phyloP scores from a whole-genome alignment of 2,113 vertebrate species.

The Sakesphorus luctuosus region DNA sequence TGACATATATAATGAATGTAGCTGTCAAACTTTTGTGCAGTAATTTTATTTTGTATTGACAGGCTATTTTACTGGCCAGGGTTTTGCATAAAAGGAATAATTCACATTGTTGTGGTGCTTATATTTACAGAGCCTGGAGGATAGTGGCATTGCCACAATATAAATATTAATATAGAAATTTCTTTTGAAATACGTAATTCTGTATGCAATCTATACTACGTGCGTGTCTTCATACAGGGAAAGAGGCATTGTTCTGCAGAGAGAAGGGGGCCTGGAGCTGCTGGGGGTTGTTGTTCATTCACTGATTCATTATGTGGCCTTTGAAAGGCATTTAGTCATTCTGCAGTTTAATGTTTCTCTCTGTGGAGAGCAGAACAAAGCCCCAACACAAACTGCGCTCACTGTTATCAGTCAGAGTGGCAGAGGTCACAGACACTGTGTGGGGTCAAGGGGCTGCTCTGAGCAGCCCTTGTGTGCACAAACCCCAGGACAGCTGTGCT shows the following conservation, averaged over 20 bases:
- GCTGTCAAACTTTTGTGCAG: constrained; percentile 50
- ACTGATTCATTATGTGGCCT: constrained; percentile 36
- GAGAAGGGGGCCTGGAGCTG: constrained; percentile 7
- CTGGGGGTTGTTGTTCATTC: constrained; percentile 29
- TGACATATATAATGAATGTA: constrained; percentile 44
- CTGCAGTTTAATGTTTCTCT: background rate
- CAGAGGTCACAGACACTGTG: background rate
- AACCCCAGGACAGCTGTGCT: background rate
- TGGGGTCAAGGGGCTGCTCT: constrained; percentile 14
- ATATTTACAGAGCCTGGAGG: background rate
- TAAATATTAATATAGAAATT: constrained; percentile 32
- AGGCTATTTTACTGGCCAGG: constrained; percentile 13
- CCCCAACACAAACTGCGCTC: background rate
- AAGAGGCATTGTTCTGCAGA: background rate
- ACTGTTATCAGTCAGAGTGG: background rate
- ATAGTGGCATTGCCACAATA: background rate
- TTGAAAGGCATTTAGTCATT: constrained; percentile 47
- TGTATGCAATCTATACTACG: background rate
- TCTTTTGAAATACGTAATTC: background rate
- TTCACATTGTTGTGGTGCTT: constrained; percentile 15
- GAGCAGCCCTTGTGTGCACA: background rate
- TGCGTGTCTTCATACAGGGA: background rate
- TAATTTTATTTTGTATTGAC: constrained; percentile 16
- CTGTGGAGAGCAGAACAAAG: background rate
- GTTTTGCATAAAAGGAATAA: constrained; percentile 32